Conservation (phyloP, 2,113 vertebrate species). For the Tricholaema leucomelas region DNA sequence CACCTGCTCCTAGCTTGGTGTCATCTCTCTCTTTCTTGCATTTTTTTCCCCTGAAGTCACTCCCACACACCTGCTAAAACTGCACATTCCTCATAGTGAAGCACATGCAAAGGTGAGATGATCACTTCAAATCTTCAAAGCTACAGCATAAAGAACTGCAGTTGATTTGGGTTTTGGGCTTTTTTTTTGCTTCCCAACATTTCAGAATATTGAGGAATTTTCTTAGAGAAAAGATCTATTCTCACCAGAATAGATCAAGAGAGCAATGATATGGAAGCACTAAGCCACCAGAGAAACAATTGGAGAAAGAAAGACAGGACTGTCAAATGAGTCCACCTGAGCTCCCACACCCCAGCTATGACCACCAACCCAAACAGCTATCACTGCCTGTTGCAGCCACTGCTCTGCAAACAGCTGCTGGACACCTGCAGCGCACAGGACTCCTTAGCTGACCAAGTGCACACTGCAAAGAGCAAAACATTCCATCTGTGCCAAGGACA, state of each 20-base stretch:
- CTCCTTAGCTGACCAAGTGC: too few species aligned
- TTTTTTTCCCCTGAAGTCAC: not conserved
- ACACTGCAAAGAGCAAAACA: too few species aligned
- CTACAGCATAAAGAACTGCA: not conserved
- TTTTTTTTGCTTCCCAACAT: not conserved
- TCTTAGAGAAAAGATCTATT: not conserved
- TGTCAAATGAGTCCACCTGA: rapidly evolving
- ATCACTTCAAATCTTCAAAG: not conserved
- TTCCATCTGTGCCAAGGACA: too few species aligned
- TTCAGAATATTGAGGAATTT: rapidly evolving
- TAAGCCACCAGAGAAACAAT: not conserved
- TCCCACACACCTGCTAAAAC: not conserved
- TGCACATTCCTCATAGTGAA: not conserved
- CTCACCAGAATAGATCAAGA: not conserved
- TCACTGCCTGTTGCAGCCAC: not conserved
- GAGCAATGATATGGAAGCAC: not conserved
- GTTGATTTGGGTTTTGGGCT: not conserved
- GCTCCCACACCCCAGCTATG: not conserved
- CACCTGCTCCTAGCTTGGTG: too few species aligned
- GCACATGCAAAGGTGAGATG: not conserved
- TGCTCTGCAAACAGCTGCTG: too few species aligned
- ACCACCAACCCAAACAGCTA: rapidly evolving
- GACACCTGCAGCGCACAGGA: too few species aligned
- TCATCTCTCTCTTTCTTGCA: not conserved
- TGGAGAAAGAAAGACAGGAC: not conserved